A percentile compares a stretch with the other conserved stretches of the same genome.
Conservation (phyloP, 2,797 vertebrate species). For the Spinus pinus region DNA sequence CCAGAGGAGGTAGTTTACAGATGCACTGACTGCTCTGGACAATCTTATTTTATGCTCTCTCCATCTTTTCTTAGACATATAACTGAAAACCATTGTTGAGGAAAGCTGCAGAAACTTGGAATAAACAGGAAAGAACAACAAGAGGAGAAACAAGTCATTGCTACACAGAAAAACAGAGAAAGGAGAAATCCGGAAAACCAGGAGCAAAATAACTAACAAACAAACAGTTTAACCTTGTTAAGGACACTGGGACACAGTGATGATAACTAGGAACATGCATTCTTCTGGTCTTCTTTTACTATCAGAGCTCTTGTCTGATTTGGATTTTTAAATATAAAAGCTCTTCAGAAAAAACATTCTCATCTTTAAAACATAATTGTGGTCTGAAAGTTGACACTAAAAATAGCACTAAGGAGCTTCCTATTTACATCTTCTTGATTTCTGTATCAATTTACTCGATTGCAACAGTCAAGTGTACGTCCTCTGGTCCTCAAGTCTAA, state of each 20-base stretch:
- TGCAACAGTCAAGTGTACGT: not conserved
- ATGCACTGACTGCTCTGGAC: not conserved
- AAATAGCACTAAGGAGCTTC: conserved; percentile 31
- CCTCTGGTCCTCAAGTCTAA: not conserved
- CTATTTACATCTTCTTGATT: conserved; percentile 6
- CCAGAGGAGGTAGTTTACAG: not conserved
- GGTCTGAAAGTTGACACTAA: conserved; percentile 7
- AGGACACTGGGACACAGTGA: not conserved
- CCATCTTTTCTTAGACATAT: not conserved
- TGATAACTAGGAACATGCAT: not conserved
- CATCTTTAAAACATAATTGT: conserved; percentile 11
- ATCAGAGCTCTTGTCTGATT: not conserved
- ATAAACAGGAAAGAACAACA: not conserved
- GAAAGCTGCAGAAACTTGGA: not conserved
- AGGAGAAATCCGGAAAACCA: not conserved
- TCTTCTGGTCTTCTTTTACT: not conserved
- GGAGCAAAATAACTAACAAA: not conserved
- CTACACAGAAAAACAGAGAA: not conserved
- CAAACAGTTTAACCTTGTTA: not conserved
- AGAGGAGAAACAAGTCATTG: not conserved
- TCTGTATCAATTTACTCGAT: conserved; percentile 53
- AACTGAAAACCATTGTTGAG: not conserved
- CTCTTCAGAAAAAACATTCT: not conserved
- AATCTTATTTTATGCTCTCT: not conserved
- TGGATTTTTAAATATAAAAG: not conserved